Evolutionary conservation across 1,140 invertebrate species (phyloP), one percentile per base, ranked within the genome.

Genomic region (Anastatus disparis): DNA sequence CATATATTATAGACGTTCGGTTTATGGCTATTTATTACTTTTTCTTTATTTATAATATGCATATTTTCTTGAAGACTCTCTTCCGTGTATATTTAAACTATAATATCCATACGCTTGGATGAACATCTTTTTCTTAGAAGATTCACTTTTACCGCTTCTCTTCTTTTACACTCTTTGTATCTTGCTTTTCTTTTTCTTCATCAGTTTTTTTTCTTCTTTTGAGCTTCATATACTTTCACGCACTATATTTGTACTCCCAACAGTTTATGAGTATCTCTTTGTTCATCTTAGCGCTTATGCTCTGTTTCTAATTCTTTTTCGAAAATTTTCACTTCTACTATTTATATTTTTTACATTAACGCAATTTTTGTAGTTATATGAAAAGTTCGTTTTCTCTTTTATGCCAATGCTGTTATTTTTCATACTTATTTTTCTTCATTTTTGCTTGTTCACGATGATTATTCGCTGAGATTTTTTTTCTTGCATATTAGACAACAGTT

Each of bases 221-320:
- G 12, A 27, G 44, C 38, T 48, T 15, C 50, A 29, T 52, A 59
- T 35, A 26, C 35, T 50, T 31, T 22, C 35, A 46, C 52, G 17
- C 35, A 55, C 48, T 69, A 63, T 72, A 52, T 65, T 67, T 70
- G 72, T 46, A 56, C 61, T 62, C 50, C 68, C 24, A n/a, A n/a
- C n/a, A 29, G 42, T 42, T 48, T 62, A 58, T 65, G 42, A 44
- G 27, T 59, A 50, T 71, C 67, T 48, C 56, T 64, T 71, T 71
- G 38, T 27, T 55, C 44, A 63, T 58, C 59, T 42, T 73, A 48
- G 44, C 59, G 38, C 50, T 58, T 48, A 29, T 17, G 42, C 35
- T 42, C 15, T 2, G 17, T 20, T 31, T 35, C 48, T 26, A 31
- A 50, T 50, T 35, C 38, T 24, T 29, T 63, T 38, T 42, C 46